Evolutionary conservation across 2,888 invertebrate genomes (phyloP), one percentile per base, ranked within the genome.

Genomic region (Baccha elongata): DNA sequence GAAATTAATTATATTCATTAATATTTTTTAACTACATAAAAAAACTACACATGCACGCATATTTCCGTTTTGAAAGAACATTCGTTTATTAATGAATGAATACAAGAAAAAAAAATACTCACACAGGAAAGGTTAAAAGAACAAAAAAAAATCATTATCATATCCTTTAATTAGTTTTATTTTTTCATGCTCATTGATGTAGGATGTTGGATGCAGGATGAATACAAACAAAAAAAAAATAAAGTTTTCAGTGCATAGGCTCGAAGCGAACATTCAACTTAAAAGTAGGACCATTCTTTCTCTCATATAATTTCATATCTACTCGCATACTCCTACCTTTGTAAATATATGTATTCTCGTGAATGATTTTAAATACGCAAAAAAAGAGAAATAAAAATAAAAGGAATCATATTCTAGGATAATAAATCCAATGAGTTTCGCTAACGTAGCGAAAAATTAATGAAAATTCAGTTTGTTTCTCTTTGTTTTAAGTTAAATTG

Each of bases 351-450:
- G n/a, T n/a, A n/a, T n/a, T 37, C 13, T 26, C 13, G 29, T 4
- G 17, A 44, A 60, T 60, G 17, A 8, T 60, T 60, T 58, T 60
- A 42, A 29, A 60, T 60, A 60, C 17, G 60, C 60, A 44, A 60
- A 44, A 40, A 1, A 3, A 52, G 42, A 42, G 13, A 10, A 50
- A 29, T 3, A 46, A 21, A 23, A n/a, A 40, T 42, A 40, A 50
- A 11, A 44, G 48, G 46, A 65, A 67, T 74, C 21, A 58, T 74
- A 67, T 67, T 58, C 58, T 21, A 40, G 68, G 32, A 74, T 74
- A 75, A 69, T 75, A 75, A 68, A 75, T 75, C 60, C 52, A 52
- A 68, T 44, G 60, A 62, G 44, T 44, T 69, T 60, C 60, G 75
- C 60, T 15, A 42, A 26, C 35, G 53, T 55, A 64, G 72, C 53